These are phyloP conservation scores for Rattus rattus DNA, from an alignment of 2,113 vertebrate genomes.

Conservation along the genomic window DNA sequence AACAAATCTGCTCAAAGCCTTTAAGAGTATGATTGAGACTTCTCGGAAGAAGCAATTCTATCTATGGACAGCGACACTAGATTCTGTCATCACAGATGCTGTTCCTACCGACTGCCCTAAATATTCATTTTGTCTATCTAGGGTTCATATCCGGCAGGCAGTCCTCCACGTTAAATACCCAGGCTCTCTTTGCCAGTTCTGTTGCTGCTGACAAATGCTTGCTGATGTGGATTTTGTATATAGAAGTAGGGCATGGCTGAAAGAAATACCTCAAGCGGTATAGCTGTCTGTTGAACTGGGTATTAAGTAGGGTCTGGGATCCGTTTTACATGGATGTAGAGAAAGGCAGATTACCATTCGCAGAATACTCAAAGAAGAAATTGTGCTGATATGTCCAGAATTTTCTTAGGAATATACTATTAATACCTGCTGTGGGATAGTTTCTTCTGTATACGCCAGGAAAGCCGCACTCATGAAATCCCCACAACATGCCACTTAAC, in stretches of 20 bases:
- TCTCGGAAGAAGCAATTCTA: not conserved
- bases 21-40: not conserved
- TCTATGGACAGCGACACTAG: not conserved
- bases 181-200: not conserved
- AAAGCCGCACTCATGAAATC: not conserved
- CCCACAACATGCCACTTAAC: not conserved
- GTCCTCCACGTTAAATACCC: not conserved
- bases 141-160: not conserved
- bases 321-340: not conserved
- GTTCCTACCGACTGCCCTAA: not conserved
- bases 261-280: not conserved
- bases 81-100: rapidly evolving
- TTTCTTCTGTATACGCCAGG: not conserved
- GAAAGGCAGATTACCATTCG: not conserved
- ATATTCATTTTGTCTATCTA: not conserved
- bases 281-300: not conserved
- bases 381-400: not conserved
- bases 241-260: not conserved
- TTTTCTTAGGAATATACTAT: not conserved
- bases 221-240: not conserved
- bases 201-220: not conserved
- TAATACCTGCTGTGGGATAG: not conserved
- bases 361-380: not conserved
- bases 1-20: not conserved
- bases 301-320: not conserved